Conservation (phyloP, 1,140 invertebrate genomes). For the Gyrodactylus bullatarudis region DNA sequence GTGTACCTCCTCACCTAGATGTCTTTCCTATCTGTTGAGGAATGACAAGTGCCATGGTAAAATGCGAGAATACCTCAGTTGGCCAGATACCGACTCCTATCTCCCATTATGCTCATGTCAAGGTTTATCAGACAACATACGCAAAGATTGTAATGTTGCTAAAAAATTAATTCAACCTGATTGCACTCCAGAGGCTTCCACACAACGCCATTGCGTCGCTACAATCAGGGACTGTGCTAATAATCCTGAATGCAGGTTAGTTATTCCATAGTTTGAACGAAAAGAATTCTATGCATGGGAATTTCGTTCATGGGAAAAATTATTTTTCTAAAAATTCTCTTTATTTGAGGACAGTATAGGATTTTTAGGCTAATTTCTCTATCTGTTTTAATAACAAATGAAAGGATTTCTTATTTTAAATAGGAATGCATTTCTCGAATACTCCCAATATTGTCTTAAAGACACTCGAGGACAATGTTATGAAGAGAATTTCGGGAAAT, state of each 20-base stretch:
- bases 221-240: not conserved
- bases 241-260: not conserved
- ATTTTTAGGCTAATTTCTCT: too few relatives aligned
- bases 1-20: not conserved
- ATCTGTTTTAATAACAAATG: too few relatives aligned
- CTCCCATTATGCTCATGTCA: not conserved
- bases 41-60: not conserved
- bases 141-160: not conserved
- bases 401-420: too few relatives aligned
- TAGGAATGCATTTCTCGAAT: not conserved
- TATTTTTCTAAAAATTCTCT: too few relatives aligned
- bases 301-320: too few relatives aligned
- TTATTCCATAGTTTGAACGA: too few relatives aligned
- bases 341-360: too few relatives aligned
- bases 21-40: not conserved
- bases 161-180: not conserved
- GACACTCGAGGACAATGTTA: not conserved
- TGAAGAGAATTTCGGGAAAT: not conserved
- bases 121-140: not conserved
- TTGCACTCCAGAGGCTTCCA: not conserved
- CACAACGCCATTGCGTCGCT: not conserved
- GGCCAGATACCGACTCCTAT: not conserved
- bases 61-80: not conserved
- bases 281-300: too few relatives aligned
- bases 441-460: not conserved